A percentile compares a stretch with the other conserved stretches of the same genome.
phyloP scores from a whole-genome alignment of 2,113 vertebrate species.

The Macquaria ambigua region DNA sequence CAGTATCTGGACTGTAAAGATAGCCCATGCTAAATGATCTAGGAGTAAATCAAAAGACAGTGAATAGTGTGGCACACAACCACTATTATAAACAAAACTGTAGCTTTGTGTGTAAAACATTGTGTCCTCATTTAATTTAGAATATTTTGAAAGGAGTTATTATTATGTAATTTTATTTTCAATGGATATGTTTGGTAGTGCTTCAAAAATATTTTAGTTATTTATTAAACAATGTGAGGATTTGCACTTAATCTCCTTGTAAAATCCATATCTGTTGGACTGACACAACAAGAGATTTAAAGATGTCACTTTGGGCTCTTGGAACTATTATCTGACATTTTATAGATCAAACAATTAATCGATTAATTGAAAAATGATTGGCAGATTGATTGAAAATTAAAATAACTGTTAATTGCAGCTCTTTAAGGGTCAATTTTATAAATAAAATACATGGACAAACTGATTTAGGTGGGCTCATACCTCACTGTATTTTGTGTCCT shows the following conservation, averaged over 20 bases:
- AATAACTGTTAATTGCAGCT: not conserved
- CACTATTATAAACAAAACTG: not conserved
- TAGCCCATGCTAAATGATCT: not conserved
- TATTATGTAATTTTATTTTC: not conserved
- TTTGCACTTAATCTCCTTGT: not conserved
- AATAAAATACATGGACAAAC: not conserved
- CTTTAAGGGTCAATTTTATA: not conserved
- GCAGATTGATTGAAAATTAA: not conserved
- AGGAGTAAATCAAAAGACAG: not conserved
- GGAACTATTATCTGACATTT: not conserved
- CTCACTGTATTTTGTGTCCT: not conserved
- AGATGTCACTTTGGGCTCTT: not conserved
- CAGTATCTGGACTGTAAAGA: conserved; percentile 38
- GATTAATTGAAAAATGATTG: not conserved
- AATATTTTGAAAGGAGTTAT: not conserved
- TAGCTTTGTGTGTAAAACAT: not conserved
- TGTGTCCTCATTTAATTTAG: not conserved
- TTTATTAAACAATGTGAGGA: not conserved
- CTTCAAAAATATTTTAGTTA: too few species aligned
- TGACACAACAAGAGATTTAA: not conserved
- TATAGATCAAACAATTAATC: not conserved
- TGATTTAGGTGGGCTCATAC: not conserved
- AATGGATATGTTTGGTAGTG: not conserved
- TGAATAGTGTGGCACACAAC: not conserved
- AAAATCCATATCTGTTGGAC: not conserved